Percentiles rank a stretch among this genome's conserved stretches.
These are phyloP conservation scores for Pardosa pseudoannulata DNA, from an alignment of 2,888 invertebrate genomes.

Conservation along the genomic window DNA sequence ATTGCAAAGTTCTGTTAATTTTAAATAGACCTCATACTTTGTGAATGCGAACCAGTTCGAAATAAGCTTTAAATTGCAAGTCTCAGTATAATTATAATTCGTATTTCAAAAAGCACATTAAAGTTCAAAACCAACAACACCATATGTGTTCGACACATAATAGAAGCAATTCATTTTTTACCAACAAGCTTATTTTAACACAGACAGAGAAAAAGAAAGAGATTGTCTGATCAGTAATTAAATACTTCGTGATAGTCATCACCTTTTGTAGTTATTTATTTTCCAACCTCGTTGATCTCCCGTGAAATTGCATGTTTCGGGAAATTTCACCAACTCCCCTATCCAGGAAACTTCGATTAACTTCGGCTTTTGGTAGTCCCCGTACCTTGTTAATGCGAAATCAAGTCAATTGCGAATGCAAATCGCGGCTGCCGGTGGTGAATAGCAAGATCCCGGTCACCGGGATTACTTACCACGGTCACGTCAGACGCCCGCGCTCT, in stretches of 20 bases:
- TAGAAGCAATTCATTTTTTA: no score
- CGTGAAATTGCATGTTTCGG: not conserved
- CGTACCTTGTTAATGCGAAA: slow-evolving; percentile 48
- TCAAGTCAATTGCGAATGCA: slow-evolving; percentile 53
- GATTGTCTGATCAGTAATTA: no score
- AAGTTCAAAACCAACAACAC: no score
- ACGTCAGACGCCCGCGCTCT: slow-evolving; percentile 39
- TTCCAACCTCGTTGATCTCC: not conserved
- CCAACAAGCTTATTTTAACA: no score
- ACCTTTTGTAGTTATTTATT: not conserved
- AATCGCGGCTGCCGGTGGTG: slow-evolving; percentile 25
- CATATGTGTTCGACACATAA: no score
- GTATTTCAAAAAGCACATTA: no score
- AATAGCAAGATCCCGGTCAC: slow-evolving; percentile 4
- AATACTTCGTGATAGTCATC: no score
- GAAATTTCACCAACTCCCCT: not conserved
- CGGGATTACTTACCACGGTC: slow-evolving; percentile 47
- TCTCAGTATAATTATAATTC: no score
- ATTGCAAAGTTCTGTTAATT: not conserved
- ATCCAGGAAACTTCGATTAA: not conserved
- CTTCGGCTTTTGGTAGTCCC: slow-evolving; percentile 21
- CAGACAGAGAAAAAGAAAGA: no score
- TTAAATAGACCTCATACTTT: slow-evolving; percentile 31
- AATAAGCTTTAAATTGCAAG: no score
- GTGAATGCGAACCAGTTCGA: slow-evolving; percentile 50